Base-by-base conservation (phyloP, 2,113 vertebrate species). In the Gambusia affinis region DNA sequence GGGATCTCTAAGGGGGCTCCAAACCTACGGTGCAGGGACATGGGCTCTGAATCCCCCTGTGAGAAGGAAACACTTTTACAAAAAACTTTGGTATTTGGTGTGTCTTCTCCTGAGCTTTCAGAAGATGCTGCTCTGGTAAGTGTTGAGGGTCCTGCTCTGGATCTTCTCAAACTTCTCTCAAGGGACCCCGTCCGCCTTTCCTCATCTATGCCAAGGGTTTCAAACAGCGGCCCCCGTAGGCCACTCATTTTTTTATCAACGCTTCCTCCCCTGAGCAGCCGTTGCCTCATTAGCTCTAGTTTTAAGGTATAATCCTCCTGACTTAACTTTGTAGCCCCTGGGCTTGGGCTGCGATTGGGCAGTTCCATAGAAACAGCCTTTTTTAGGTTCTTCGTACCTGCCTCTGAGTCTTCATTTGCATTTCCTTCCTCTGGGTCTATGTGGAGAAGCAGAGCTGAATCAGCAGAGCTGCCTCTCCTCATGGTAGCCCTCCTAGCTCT, bases 1-100 rank as follows among this genome's bases (percentile, higher is more conserved):
- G 98, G 98, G 60, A 99, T 98, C 88, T 98, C 96, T 1, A 99
- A 87, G 3, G 98, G 98, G 0, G 96, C 97, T 0, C 98, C 98
- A 0, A 95, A 96, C 11, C 96, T 94, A 35, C 98, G 95, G 80
- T 97, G 98, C 67, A 97, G 87, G 11, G 95, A 92, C 0, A 96
- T 93, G 1, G 97, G 95, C 79, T 98, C 97, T 0, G 95, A 93
- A 0, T 98, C 97, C 0, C 94, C 96, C 0, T 98, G 97, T 4
- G 95, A 96, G 85, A 97, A 98, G 64, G 96, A 98, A 73, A 96
- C 92, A 81, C 97, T 98, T 82, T 99, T 99, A 47, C 95, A 88
- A 73, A 97, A 94, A 28, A 89, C 94, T 69, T 88, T 94, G 1
- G 90, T 90, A 83, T 96, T 96, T 0, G 93, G 71, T 0, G 81